phyloP scores from a whole-genome alignment of 1,140 invertebrate genomes.

The Harpegnathos saltator region DNA sequence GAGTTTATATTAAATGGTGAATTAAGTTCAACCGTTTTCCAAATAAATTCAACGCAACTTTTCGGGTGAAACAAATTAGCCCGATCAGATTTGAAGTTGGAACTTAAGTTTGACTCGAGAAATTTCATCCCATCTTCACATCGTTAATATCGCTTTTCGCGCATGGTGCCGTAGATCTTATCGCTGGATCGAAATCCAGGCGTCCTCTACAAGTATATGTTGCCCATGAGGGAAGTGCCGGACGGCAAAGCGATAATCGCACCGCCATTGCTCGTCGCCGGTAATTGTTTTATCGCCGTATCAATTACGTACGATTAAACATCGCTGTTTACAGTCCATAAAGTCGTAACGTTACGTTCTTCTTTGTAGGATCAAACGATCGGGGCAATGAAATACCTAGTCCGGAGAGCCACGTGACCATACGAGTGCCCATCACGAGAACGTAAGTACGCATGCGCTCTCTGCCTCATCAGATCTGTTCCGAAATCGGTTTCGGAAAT shows the following conservation, averaged over 20 bases:
- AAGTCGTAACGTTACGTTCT: constrained; percentile 15
- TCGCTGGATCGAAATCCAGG: constrained; percentile 93
- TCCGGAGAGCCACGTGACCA: constrained; percentile 60
- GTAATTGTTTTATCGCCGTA: constrained; percentile 65
- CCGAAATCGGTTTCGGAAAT: too few species aligned
- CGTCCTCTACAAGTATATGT: constrained; percentile 95
- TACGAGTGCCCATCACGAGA: constrained; percentile 71
- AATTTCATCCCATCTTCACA: too few species aligned
- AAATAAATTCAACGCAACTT: too few species aligned
- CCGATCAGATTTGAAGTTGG: too few species aligned
- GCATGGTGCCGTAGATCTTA: constrained; percentile 87
- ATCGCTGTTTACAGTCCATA: neutral
- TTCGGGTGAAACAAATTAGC: too few species aligned
- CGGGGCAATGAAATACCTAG: constrained; percentile 80
- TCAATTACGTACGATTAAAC: constrained; percentile 36
- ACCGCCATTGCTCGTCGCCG: constrained; percentile 77
- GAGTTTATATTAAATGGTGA: too few species aligned
- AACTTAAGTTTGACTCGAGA: too few species aligned
- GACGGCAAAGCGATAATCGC: constrained; percentile 73
- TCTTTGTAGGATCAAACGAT: constrained; percentile 73
- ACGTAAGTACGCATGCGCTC: constrained; percentile 69
- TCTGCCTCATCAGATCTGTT: neutral
- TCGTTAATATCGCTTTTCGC: constrained; percentile 10
- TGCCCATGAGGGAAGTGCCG: constrained; percentile 76
- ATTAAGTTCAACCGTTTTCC: too few species aligned